Evolutionary conservation across 1,140 invertebrate species (phyloP), one percentile per base, ranked within the genome.

Genomic region (Cotesia vestalis): DNA sequence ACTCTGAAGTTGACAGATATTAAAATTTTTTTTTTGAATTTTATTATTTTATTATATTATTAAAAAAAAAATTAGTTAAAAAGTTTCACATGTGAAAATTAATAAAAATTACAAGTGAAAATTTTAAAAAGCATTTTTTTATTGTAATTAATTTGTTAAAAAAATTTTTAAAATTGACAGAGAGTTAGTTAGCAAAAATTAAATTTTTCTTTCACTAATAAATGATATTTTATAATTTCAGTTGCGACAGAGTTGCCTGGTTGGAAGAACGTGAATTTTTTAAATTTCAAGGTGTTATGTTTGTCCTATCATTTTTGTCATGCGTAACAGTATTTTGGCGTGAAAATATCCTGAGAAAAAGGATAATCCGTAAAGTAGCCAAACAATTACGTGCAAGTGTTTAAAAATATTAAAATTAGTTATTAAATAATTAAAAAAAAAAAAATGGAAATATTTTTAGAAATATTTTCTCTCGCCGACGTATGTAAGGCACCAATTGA

Each of bases 261-360:
- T 87, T 94, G 38, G 93, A 94, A 78, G 92, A 94, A 81, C 86
- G 89, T 69, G 89, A 91, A 57, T 97, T 94, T 85, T 95, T 95
- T 90, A 91, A 94, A 78, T 97, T 97, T 82, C 92, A 95, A 80
- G 89, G 89, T 11, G 90, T 91, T 73, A 92, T 92, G 84, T 91
- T 95, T 77, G 81, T 90, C 0, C 67, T 92, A 38, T 91, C 91
- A 8, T 73, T 92, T 4, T 76, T 91, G 9, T 94, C 92, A 34
- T 89, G 88, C 63, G 75, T 86, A 8, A 79, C 86, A 61, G 90
- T 91, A 3, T 87, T 86, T 70, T 83, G 88, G 75, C 83, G 91
- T 66, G 89, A 91, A 75, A 89, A 87, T 74, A 81, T 89, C 46
- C 78, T 92, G 0, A 88, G 92, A 69, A 86, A 88, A 72, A 78